Conservation (phyloP, 2,113 vertebrate species). For the Sisor rabdophorus region DNA sequence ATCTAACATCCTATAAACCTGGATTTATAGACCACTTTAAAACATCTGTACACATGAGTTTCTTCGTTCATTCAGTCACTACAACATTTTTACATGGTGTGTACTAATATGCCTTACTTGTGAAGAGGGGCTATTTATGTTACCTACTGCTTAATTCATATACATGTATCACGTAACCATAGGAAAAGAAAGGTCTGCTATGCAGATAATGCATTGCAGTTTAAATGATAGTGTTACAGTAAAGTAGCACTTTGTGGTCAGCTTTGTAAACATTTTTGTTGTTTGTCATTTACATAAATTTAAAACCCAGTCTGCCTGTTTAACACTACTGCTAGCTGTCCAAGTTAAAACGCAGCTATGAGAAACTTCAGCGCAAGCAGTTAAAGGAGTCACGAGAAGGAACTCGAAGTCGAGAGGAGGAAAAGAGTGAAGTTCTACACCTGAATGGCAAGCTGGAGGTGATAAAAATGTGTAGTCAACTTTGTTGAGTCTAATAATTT, state of each 20-base stretch:
- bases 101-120: no score
- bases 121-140: no score
- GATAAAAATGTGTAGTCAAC: no score
- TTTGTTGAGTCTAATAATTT: no score
- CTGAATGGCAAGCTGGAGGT: slow-evolving; percentile 81
- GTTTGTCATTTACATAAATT: background rate
- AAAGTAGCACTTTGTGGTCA: no score
- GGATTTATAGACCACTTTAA: background rate
- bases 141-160: background rate
- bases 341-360: slow-evolving; percentile 85
- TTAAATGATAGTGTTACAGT: background rate
- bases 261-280: background rate
- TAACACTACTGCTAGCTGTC: slow-evolving; percentile 69
- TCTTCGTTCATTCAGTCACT: background rate
- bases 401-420: slow-evolving; percentile 62
- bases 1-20: no score
- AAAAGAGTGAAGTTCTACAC: slow-evolving; percentile 70
- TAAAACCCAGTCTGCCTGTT: background rate
- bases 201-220: background rate
- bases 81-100: no score
- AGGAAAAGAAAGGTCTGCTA: background rate
- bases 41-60: background rate
- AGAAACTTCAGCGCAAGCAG: slow-evolving; percentile 85
- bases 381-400: slow-evolving; percentile 69
- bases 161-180: background rate